Conservation (phyloP, 2,888 invertebrate genomes). For the Drosophila kambysellisi region DNA sequence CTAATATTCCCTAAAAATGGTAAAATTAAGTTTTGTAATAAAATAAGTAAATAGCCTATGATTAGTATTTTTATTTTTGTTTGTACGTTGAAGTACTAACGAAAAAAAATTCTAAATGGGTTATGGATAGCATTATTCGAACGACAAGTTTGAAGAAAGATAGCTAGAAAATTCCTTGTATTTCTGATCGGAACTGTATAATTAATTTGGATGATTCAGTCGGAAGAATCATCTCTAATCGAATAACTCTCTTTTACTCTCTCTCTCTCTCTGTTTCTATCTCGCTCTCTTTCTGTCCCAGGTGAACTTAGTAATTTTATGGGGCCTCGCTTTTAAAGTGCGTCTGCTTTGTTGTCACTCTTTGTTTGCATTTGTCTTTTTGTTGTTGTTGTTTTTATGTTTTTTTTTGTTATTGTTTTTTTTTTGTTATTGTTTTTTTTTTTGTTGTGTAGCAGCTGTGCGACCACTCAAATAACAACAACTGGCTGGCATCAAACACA, state of each 20-base stretch:
- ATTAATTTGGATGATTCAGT: too few relatives aligned
- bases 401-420: slow-evolving; percentile 2
- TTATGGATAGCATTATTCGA: too few relatives aligned
- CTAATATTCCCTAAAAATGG: too few relatives aligned
- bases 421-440: slow-evolving; percentile 5
- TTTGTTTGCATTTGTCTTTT: slow-evolving; percentile 6
- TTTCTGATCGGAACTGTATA: too few relatives aligned
- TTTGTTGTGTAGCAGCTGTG: slow-evolving; percentile 61
- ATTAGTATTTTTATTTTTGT: too few relatives aligned
- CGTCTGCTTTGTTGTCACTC: slow-evolving; percentile 27
- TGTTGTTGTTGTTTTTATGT: slow-evolving; percentile 8
- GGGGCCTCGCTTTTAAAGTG: slow-evolving; percentile 29
- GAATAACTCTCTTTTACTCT: background rate
- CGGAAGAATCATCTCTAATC: background rate
- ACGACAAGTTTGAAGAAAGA: too few relatives aligned
- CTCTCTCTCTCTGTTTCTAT: background rate
- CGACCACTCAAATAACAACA: slow-evolving; percentile 70
- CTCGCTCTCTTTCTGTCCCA: background rate
- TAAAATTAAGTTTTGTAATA: too few relatives aligned
- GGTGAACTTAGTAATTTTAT: slow-evolving; percentile 17
- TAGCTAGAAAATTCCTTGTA: too few relatives aligned
- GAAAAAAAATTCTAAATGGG: too few relatives aligned
- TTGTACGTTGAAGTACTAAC: too few relatives aligned
- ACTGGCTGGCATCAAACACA: slow-evolving; percentile 35
- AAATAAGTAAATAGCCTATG: too few relatives aligned